These are phyloP conservation scores for Trinorchestia longiramus DNA, from an alignment of 1,140 invertebrate genomes.

Conservation along the genomic window DNA sequence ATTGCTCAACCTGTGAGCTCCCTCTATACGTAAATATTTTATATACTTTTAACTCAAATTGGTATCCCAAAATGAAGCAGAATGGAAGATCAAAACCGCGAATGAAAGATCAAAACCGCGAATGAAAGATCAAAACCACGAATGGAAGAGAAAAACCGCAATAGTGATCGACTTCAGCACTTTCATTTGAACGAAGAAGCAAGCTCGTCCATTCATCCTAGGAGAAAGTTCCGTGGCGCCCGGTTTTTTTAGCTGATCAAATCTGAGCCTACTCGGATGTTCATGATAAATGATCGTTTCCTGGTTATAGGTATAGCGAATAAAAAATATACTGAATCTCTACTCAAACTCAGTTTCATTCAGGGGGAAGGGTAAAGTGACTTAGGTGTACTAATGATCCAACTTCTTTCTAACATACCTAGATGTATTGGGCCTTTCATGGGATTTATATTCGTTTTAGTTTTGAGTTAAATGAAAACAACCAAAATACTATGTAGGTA, in stretches of 20 bases:
- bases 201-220: background rate
- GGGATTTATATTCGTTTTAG: too few relatives aligned
- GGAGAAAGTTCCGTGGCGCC: conserved; percentile 4
- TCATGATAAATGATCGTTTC: background rate
- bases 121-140: conserved; percentile 11
- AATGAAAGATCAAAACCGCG: conserved; percentile 11
- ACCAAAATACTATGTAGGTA: too few relatives aligned
- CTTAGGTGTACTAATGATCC: too few relatives aligned
- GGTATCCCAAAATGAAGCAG: background rate
- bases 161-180: conserved; percentile 1
- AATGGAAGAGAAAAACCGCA: conserved; percentile 3
- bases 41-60: background rate
- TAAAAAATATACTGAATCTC: background rate
- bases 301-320: background rate
- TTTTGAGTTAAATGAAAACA: too few relatives aligned
- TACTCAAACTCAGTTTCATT: background rate
- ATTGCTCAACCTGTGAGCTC: background rate
- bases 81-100: conserved; percentile 21
- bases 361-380: too few relatives aligned
- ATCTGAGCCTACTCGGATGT: background rate
- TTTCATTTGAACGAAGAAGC: conserved; percentile 2
- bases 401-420: too few relatives aligned
- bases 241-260: background rate
- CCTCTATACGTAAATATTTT: background rate
- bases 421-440: too few relatives aligned